Base-by-base conservation (phyloP, 2,797 vertebrate genomes). In the Anguilla marmorata region DNA sequence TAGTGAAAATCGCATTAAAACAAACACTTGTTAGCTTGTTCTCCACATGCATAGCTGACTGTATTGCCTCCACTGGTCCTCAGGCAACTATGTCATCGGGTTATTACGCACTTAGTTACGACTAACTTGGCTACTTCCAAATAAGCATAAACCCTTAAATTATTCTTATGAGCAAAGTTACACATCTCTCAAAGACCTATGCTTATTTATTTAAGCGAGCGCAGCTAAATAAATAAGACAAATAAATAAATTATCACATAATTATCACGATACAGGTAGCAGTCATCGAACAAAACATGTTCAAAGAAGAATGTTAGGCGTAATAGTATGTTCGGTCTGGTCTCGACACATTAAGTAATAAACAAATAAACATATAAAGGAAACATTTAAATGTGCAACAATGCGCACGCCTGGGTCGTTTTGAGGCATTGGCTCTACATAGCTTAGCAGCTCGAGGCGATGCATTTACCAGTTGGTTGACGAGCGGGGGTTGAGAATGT, bases 401-500 rank as follows among this genome's bases (percentile, higher is more conserved):
- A 24, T n/a, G 76, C 24, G 14, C 16, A 48, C 6, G 72, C 37
- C 72, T 37, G 66, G 21, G 66, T 33, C 14, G 74, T 76, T 27
- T 72, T 41, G 76, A 37, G 33, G 14, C 33, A 24, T n/a, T 11
- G 41, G 41, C 76, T 21, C 9, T 30, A 30, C 5, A 84, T 9
- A 84, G 82, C 50, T 30, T 7, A 21, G 27, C 24, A 84, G 82
- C 50, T 30, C 4, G 27, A 54, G 45, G 82, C 82, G 30, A 45
- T 37, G 24, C 37, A 60, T 92, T 93, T 93, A 94, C 94, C 95
- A 95, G 92, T 92, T 91, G 76, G 93, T 93, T 58, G 92, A 93
- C 2, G 89, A 92, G 6, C 94, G 90, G 12, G 91, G 91, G 82
- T 92, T 94, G 9, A 92, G 87, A 72, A 95, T 92, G 89, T 95